These are phyloP conservation scores for human DNA, from an alignment of 2,113 vertebrate genomes.

Conservation along the genomic window DNA sequence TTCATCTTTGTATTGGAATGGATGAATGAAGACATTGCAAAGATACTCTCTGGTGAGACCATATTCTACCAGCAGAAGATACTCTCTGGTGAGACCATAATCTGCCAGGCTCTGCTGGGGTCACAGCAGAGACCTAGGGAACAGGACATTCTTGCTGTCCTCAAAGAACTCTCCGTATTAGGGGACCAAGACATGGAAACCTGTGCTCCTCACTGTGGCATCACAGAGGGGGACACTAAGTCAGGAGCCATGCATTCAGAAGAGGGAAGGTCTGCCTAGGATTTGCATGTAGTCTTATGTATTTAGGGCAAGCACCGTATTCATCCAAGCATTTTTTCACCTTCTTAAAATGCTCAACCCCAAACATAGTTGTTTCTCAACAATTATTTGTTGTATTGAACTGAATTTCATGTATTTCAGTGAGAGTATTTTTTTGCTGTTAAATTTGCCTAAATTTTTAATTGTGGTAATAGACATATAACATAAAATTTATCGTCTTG, in stretches of 20 bases:
- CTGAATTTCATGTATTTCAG: not conserved
- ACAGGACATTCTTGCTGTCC: accelerated
- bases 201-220: accelerated
- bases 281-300: not conserved
- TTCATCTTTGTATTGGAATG: not conserved
- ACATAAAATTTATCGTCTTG: not conserved
- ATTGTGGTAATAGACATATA: not conserved
- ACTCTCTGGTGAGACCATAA: not conserved
- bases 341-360: not conserved
- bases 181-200: accelerated
- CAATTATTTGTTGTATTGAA: not conserved
- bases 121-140: not conserved
- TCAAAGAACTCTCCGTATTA: not conserved
- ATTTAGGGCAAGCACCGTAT: not conserved
- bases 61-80: not conserved
- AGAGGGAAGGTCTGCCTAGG: too few relatives aligned
- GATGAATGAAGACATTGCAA: not conserved
- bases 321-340: not conserved
- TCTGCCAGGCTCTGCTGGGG: not conserved
- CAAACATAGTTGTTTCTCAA: not conserved
- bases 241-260: accelerated
- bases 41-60: not conserved
- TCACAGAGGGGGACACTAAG: not conserved
- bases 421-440: not conserved
- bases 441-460: not conserved